phyloP scores from a whole-genome alignment of 2,797 vertebrate genomes.

The Brachymystax lenok region DNA sequence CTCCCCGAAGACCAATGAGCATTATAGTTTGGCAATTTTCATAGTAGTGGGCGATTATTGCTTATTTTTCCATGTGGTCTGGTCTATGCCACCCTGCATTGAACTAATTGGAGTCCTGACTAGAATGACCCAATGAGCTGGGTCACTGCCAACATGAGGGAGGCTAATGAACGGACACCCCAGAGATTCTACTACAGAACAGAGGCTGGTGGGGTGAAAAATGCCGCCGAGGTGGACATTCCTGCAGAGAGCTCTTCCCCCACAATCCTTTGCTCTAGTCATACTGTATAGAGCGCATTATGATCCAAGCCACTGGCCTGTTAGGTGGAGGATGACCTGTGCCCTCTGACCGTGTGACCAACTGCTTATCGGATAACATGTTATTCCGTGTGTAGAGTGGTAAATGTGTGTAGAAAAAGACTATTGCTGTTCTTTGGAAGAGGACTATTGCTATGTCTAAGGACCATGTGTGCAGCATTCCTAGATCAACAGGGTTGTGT shows the following conservation, averaged over 20 bases:
- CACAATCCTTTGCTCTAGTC: slow-evolving; percentile 35
- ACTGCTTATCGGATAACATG: too few species aligned
- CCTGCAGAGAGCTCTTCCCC: slow-evolving; percentile 18
- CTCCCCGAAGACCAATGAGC: not conserved
- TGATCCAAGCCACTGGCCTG: not conserved
- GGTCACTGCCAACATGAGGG: slow-evolving; percentile 53
- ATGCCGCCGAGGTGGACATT: slow-evolving; percentile 36
- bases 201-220: slow-evolving; percentile 1
- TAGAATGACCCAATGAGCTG: slow-evolving; percentile 51
- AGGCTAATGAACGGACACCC: slow-evolving; percentile 53
- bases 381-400: too few species aligned
- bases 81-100: slow-evolving; percentile 21
- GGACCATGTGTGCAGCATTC: slow-evolving; percentile 19
- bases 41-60: not conserved
- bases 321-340: not conserved
- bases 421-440: not conserved
- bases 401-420: too few species aligned
- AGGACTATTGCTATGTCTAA: slow-evolving; percentile 16
- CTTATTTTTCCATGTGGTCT: slow-evolving; percentile 18
- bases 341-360: not conserved
- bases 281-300: slow-evolving; percentile 45
- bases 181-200: slow-evolving; percentile 33
- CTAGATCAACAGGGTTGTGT: slow-evolving; percentile 26
- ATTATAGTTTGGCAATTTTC: not conserved
- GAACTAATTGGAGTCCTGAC: slow-evolving; percentile 62